A percentile compares a stretch with the other conserved stretches of the same genome.
These are phyloP conservation scores for Cerastoderma edule DNA, from an alignment of 2,888 invertebrate genomes.

Conservation along the genomic window DNA sequence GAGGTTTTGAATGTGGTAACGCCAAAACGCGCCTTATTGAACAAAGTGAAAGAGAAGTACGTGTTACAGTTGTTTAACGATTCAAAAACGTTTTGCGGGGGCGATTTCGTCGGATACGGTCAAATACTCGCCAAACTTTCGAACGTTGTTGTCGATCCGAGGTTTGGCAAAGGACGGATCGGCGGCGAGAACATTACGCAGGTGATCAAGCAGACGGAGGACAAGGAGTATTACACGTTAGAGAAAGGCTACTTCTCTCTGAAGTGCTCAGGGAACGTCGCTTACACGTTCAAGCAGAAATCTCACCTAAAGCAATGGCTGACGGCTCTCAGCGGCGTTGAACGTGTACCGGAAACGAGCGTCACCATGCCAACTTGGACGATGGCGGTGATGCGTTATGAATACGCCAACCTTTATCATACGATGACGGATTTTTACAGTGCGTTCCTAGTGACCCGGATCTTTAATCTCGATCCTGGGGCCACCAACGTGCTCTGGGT, in stretches of 20 bases:
- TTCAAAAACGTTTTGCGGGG: conserved; percentile 38
- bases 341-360: not conserved
- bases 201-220: conserved; percentile 70
- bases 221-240: conserved; percentile 66
- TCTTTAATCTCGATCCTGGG: conserved; percentile 64
- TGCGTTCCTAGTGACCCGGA: conserved; percentile 72
- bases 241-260: conserved; percentile 68
- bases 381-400: conserved; percentile 75
- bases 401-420: conserved; percentile 80
- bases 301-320: conserved; percentile 65
- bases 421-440: conserved; percentile 80
- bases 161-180: conserved; percentile 43
- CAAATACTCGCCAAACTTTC: conserved; percentile 55
- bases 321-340: conserved; percentile 19
- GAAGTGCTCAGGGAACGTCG: conserved; percentile 48
- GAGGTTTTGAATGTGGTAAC: too few species aligned
- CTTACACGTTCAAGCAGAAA: conserved; percentile 44
- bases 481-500: conserved; percentile 76
- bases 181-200: conserved; percentile 68
- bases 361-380: conserved; percentile 51
- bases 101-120: conserved; percentile 53
- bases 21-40: too few species aligned
- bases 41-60: not conserved
- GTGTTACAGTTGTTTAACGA: not conserved
- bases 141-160: conserved; percentile 61